Conservation (phyloP, 2,797 vertebrate genomes). For the Semotilus atromaculatus region DNA sequence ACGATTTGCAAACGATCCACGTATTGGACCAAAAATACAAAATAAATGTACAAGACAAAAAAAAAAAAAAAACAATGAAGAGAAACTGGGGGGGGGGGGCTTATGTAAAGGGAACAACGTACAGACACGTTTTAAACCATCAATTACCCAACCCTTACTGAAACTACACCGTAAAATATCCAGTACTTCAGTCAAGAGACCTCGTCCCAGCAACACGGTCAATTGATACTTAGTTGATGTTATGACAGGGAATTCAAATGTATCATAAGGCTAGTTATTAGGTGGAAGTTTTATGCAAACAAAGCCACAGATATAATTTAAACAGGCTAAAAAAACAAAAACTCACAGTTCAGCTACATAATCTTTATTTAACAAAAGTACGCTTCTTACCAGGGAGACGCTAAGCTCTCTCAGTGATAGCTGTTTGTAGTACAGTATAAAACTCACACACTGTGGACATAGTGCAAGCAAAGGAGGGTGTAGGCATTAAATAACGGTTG, state of each 20-base stretch:
- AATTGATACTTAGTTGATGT: background rate
- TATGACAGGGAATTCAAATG: background rate
- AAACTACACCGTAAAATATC: background rate
- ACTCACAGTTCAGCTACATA: constrained; percentile 1
- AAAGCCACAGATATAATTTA: background rate
- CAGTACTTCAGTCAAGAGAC: background rate
- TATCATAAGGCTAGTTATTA: background rate
- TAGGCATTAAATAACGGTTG: constrained; percentile 32
- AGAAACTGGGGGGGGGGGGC: background rate
- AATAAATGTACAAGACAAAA: constrained; percentile 11
- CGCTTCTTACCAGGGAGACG: constrained; percentile 2
- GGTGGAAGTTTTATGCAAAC: background rate
- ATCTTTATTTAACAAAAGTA: constrained; percentile 21
- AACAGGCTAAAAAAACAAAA: background rate
- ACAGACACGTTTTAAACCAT: background rate
- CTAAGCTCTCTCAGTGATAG: constrained; percentile 5
- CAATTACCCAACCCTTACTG: background rate
- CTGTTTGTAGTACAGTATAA: constrained; percentile 32
- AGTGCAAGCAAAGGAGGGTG: constrained; percentile 14
- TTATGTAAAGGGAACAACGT: background rate
- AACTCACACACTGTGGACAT: constrained; percentile 17
- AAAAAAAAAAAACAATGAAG: background rate
- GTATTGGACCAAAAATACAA: constrained; percentile 24
- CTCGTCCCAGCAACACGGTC: background rate
- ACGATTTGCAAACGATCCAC: background rate